phyloP scores from a whole-genome alignment of 2,113 vertebrate species.

The Barnardius zonarius region DNA sequence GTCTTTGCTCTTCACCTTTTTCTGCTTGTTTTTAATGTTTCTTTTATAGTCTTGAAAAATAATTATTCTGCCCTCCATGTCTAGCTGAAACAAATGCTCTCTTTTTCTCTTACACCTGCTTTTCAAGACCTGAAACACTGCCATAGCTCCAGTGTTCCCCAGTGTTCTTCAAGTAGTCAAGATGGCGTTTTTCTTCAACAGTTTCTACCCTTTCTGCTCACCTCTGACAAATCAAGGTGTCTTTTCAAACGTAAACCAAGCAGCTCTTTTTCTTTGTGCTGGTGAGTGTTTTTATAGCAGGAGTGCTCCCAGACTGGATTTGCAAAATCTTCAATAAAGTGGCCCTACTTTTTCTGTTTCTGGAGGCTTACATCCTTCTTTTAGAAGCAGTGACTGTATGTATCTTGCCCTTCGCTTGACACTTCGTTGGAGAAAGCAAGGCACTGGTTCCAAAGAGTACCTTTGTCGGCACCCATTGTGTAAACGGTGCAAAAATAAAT shows the following conservation, averaged over 20 bases:
- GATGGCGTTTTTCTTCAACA: not conserved
- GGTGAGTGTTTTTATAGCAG: not conserved
- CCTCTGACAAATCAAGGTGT: not conserved
- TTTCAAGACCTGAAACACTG: not conserved
- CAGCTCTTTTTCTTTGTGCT: not conserved
- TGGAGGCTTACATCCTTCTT: not conserved
- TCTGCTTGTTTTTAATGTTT: not conserved
- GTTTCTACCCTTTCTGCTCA: not conserved
- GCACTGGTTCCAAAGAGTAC: not conserved
- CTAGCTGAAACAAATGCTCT: not conserved
- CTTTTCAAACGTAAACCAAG: not conserved
- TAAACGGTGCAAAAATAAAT: no score
- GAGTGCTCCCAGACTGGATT: not conserved
- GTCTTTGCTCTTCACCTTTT: not conserved
- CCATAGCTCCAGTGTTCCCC: not conserved
- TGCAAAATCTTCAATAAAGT: not conserved
- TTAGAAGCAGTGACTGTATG: not conserved
- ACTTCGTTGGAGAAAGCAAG: not conserved
- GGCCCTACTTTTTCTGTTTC: slow-evolving; percentile 1
- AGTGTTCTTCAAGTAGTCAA: not conserved
- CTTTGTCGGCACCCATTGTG: not conserved
- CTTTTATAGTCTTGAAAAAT: not conserved
- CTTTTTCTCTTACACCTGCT: not conserved
- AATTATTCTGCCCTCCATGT: not conserved
- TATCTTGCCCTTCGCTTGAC: not conserved